Evolutionary conservation across 2,113 vertebrate genomes (phyloP), one percentile per base, ranked within the genome.

Genomic region (Chaetodon auriga): DNA sequence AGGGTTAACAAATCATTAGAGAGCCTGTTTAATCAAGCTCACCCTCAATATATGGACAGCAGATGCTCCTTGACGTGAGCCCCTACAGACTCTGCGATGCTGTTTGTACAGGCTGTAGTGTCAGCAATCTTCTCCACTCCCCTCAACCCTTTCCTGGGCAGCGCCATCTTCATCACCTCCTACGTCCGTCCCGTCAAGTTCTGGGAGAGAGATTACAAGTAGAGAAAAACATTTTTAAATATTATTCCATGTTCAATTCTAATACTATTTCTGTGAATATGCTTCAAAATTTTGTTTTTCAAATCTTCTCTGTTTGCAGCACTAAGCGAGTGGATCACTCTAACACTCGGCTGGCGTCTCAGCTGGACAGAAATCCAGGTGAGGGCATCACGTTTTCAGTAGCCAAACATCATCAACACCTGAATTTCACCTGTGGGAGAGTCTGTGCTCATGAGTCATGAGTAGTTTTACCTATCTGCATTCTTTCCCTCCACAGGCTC

Each of bases 131-230:
- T 98, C 91, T 98, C 97, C 84, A 97, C 97, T 0, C 97, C 97
- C 0, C 96, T 98, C 55, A 97, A 97, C 92, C 97, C 97, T 0
- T 95, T 98, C 45, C 94, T 98, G 77, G 97, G 97, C 89, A 98
- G 97, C 0, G 97, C 97, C 0, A 97, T 97, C 45, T 98, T 98
- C 84, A 95, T 98, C 92, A 98, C 97, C 78, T 98, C 97, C 53
- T 97, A 98, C 0, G 96, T 97, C 0, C 94, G 97, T 9, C 97
- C 97, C 0, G 96, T 98, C 77, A 97, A 97, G 90, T 98, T 98
- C 91, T 98, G 97, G 97, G 97, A 98, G 62, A 93, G 97, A 0
- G 97, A 98, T 91, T 98, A 98, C 92, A 98, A 98, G 97, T 98
- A 88, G 89, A 95, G 81, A 1, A 7, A 43, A 48, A 14, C 11